phyloP scores from a whole-genome alignment of 2,113 vertebrate genomes.

The Aspidoscelis tigris region DNA sequence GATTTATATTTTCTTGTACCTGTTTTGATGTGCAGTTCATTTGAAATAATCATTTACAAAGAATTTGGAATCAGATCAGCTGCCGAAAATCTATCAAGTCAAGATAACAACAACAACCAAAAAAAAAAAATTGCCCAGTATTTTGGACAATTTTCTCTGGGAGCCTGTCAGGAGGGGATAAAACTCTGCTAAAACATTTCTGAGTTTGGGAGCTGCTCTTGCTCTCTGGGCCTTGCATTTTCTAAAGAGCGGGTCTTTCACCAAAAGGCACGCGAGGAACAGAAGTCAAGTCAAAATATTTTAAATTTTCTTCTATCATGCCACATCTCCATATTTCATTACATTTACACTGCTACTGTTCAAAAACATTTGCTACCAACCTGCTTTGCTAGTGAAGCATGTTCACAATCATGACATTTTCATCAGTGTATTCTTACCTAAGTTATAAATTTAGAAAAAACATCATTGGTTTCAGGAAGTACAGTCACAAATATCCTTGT shows the following conservation, averaged over 20 bases:
- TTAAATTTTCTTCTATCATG: constrained; percentile 53
- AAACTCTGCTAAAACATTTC: neutral
- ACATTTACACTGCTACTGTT: constrained; percentile 61
- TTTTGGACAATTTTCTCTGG: neutral
- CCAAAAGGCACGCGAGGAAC: constrained; percentile 39
- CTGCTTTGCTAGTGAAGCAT: constrained; percentile 63
- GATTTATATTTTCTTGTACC: constrained; percentile 1
- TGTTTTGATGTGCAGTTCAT: neutral
- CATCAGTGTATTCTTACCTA: constrained; percentile 66
- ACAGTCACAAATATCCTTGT: constrained; percentile 26
- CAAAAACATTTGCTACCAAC: constrained; percentile 54
- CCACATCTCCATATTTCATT: constrained; percentile 70
- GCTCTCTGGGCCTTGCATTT: neutral
- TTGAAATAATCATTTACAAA: neutral
- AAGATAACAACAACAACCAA: neutral
- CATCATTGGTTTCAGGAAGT: constrained; percentile 60
- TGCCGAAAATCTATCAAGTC: neutral
- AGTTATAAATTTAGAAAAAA: constrained; percentile 67
- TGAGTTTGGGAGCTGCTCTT: neutral
- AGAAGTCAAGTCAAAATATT: constrained; percentile 35
- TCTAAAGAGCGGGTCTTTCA: neutral
- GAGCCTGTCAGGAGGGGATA: neutral
- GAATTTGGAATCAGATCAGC: neutral
- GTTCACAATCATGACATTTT: constrained; percentile 64
- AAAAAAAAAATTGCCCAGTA: neutral